Evolutionary conservation across 2,113 vertebrate species (phyloP).

Genomic region (Hydropotes inermis): DNA sequence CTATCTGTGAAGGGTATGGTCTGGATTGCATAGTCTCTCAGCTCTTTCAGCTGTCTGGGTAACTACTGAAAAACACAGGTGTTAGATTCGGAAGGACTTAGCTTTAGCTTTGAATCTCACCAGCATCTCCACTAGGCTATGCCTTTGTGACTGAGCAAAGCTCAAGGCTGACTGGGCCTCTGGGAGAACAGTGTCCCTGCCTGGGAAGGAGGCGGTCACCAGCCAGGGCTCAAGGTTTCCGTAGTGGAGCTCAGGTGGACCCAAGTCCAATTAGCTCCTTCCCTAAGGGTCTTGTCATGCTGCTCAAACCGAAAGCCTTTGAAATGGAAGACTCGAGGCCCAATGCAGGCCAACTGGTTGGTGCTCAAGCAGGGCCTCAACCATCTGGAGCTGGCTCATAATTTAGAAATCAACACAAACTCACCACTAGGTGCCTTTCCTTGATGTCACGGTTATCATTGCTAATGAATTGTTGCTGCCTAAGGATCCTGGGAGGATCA

Average conservation of each 20-base stretch:
- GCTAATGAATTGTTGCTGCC: accelerated
- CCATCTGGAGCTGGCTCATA: not conserved
- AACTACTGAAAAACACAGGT: not conserved
- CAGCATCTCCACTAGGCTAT: not conserved
- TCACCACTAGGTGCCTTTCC: not conserved
- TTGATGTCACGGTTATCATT: accelerated
- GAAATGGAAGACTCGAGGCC: not conserved
- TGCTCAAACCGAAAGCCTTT: not conserved
- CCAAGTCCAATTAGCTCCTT: not conserved
- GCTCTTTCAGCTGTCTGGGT: not conserved
- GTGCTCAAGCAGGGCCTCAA: not conserved
- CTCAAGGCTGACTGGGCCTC: not conserved
- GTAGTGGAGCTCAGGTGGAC: not conserved
- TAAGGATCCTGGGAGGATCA: not conserved
- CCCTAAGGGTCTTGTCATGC: not conserved
- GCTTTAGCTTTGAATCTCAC: not conserved
- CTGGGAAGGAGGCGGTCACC: not conserved
- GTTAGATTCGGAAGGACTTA: not conserved
- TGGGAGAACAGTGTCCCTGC: not conserved
- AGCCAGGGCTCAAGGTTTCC: not conserved
- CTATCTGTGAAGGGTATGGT: not conserved
- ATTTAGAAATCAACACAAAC: not conserved
- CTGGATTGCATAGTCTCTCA: not conserved
- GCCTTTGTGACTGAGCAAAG: not conserved
- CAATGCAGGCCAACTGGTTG: accelerated